A percentile compares a stretch with the other conserved stretches of the same genome.
These are phyloP conservation scores for Rhagoletis zephyria DNA, from an alignment of 1,140 invertebrate species.

Conservation along the genomic window DNA sequence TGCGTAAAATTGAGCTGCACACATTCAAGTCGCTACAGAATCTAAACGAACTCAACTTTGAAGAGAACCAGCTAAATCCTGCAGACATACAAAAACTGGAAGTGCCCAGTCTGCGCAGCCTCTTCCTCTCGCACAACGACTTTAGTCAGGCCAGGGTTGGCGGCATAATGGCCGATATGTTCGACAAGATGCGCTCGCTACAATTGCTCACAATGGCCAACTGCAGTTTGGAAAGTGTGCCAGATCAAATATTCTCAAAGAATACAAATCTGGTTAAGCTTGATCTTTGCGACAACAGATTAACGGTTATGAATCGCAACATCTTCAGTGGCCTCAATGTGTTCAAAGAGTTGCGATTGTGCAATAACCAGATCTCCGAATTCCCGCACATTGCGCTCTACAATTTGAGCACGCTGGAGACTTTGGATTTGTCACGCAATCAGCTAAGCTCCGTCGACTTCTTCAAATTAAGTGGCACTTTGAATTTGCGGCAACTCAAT, in stretches of 20 bases:
- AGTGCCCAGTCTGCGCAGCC: conserved; percentile 81
- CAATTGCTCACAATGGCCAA: conserved; percentile 81
- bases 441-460: conserved; percentile 82
- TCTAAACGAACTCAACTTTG: conserved; percentile 81
- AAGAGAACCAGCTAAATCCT: conserved; percentile 82
- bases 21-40: conserved; percentile 80
- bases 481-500: conserved; percentile 81
- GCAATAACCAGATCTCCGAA: conserved; percentile 81
- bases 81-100: conserved; percentile 80
- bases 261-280: conserved; percentile 83
- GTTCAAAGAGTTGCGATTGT: conserved; percentile 83
- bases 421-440: conserved; percentile 82
- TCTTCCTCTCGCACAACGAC: conserved; percentile 85
- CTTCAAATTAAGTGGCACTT: conserved; percentile 82
- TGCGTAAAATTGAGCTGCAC: conserved; percentile 77
- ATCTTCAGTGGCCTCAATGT: conserved; percentile 81
- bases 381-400: conserved; percentile 85
- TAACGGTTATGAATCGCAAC: conserved; percentile 79
- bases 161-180: conserved; percentile 73
- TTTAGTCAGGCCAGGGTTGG: conserved; percentile 78
- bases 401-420: conserved; percentile 82
- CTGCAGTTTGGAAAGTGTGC: conserved; percentile 79
- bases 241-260: conserved; percentile 80
- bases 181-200: conserved; percentile 83
- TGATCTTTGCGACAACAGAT: conserved; percentile 81